A percentile compares a stretch with the other conserved stretches of the same genome.
These are phyloP conservation scores for Sprattus sprattus DNA, from an alignment of 2,113 vertebrate species.

Conservation along the genomic window DNA sequence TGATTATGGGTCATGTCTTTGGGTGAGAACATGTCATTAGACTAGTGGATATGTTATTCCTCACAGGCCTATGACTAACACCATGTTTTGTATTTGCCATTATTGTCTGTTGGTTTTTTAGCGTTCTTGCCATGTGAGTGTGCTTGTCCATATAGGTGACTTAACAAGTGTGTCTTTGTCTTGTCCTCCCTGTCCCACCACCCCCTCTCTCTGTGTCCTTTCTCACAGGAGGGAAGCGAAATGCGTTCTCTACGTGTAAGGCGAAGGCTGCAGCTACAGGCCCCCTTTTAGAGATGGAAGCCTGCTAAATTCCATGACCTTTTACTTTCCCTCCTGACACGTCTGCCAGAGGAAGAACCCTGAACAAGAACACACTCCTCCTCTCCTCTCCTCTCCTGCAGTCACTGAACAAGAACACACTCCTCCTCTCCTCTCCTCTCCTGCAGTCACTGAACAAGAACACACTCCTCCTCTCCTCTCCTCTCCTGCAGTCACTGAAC, in stretches of 20 bases:
- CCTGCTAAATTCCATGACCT: slow-evolving; percentile 80
- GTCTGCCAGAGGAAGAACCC: slow-evolving; percentile 38
- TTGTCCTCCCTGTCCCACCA: not conserved
- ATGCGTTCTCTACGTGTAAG: slow-evolving; percentile 92
- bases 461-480: slow-evolving; percentile 46
- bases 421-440: too few relatives aligned
- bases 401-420: slow-evolving; percentile 65
- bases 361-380: slow-evolving; percentile 48
- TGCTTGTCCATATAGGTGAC: not conserved
- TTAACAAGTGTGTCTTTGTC: not conserved
- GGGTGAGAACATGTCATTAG: not conserved
- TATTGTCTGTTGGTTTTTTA: not conserved
- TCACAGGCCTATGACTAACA: not conserved
- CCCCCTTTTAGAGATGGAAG: slow-evolving; percentile 97
- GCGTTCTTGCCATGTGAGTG: not conserved
- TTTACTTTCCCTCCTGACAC: slow-evolving; percentile 54
- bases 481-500: slow-evolving; percentile 41
- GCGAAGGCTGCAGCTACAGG: slow-evolving; percentile 91
- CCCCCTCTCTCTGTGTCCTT: not conserved
- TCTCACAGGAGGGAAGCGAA: slow-evolving; percentile 88
- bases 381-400: slow-evolving; percentile 51
- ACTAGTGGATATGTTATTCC: not conserved
- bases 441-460: slow-evolving; percentile 54
- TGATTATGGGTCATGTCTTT: not conserved
- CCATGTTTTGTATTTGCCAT: not conserved